Evolutionary conservation across 2,888 invertebrate genomes (phyloP), one percentile per base, ranked within the genome.

Genomic region (Mantis religiosa): DNA sequence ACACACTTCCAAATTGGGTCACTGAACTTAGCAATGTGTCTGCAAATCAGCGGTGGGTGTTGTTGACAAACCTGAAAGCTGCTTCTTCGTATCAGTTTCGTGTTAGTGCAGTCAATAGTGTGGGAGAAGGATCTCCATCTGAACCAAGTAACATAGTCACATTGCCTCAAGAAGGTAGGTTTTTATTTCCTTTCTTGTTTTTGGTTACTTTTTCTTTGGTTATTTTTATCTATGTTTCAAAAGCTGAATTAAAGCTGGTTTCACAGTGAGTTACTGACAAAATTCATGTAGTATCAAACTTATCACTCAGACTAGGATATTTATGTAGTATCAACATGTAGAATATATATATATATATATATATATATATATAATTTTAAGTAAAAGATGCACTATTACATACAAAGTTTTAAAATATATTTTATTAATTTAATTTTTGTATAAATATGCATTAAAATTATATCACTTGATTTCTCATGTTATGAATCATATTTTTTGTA

Each of bases 51-150:
- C 95, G 97, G 86, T 97, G 96, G 96, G 95, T 97, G 20, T 93
- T 98, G 82, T 94, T 99, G 87, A 96, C 96, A 83, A 97, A 97
- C 92, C 94, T 99, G 86, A 98, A 98, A 93, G 99, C 99, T 0
- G 98, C 99, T 0, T 97, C 98, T 0, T 97, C 97, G 0, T 99
- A 99, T 93, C 98, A 99, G 93, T 99, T 99, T 93, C 95, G 99
- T 90, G 97, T 99, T n/a, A 97, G 97, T 90, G 98, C 99, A 25
- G 97, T 98, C 20, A 99, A 99, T 93, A 97, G 97, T 87, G 98
- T 99, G 1, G 99, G 99, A 0, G 98, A 99, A 92, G 99, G 99
- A 4, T 96, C 97, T 0, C 96, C 98, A 2, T 98, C 98, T 0
- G 96, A 97, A 89, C 97, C 98, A 0, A 98, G 98, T 91, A 98